Evolutionary conservation across 2,888 invertebrate species (phyloP).

Genomic region (Heliconius cydno): DNA sequence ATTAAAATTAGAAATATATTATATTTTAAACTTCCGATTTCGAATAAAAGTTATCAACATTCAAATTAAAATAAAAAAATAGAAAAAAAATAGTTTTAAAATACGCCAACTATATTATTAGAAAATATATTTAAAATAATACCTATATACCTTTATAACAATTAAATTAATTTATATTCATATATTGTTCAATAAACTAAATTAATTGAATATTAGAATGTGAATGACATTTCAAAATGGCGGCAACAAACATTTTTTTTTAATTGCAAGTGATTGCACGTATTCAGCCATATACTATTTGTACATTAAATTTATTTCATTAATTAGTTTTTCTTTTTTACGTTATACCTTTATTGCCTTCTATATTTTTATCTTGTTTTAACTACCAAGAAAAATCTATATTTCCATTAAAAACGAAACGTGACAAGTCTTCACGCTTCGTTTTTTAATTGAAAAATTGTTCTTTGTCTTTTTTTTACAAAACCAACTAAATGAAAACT

Average conservation of each 20-base stretch:
- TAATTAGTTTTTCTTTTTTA: background rate
- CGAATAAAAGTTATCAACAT: too few relatives aligned
- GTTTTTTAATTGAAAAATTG: background rate
- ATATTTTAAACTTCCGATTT: too few relatives aligned
- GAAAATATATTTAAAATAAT: background rate
- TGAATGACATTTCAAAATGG: background rate
- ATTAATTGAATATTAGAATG: background rate
- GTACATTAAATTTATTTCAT: background rate
- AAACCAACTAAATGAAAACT: background rate
- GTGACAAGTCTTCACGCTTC: background rate
- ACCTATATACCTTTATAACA: background rate
- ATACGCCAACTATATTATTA: background rate
- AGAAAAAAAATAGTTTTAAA: too few relatives aligned
- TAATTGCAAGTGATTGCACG: background rate
- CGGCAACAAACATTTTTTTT: background rate
- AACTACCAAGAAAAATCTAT: background rate
- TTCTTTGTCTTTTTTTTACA: background rate
- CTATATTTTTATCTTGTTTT: background rate
- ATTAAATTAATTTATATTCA: background rate
- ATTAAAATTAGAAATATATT: too few relatives aligned
- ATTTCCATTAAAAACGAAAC: background rate
- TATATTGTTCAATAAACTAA: background rate
- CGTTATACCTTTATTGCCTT: background rate
- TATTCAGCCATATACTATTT: background rate
- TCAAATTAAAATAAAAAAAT: background rate